Conservation (phyloP, 2,888 invertebrate genomes). For the Drosophila buzzatii region DNA sequence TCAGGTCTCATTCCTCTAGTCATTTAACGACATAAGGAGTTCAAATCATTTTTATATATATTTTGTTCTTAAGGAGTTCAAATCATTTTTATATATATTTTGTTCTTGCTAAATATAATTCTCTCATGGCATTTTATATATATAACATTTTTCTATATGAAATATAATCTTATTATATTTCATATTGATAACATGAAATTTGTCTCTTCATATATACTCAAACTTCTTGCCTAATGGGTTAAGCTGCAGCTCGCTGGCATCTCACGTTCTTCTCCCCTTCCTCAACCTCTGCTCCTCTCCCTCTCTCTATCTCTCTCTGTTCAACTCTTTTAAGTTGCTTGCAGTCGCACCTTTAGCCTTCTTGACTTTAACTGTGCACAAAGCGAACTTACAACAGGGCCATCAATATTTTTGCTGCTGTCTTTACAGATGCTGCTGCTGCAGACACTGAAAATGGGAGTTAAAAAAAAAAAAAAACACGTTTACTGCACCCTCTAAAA, state of each 20-base stretch:
- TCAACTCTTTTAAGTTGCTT: slow-evolving; percentile 32
- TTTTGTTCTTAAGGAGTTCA: neutral
- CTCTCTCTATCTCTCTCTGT: neutral
- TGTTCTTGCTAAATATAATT: neutral
- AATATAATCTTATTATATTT: neutral
- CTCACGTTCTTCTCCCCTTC: neutral
- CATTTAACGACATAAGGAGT: neutral
- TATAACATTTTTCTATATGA: neutral
- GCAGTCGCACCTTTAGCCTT: slow-evolving; percentile 53
- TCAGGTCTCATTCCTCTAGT: neutral
- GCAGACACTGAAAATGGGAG: slow-evolving; percentile 34
- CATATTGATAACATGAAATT: neutral
- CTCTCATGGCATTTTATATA: neutral
- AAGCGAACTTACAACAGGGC: slow-evolving; percentile 62
- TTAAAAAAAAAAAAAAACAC: slow-evolving; percentile 45
- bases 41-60: neutral
- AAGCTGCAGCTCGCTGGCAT: slow-evolving; percentile 33
- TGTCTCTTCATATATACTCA: neutral
- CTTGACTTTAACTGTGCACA: slow-evolving; percentile 53
- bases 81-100: neutral
- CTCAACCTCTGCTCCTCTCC: neutral
- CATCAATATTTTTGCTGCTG: slow-evolving; percentile 68
- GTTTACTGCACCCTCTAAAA: slow-evolving; percentile 65
- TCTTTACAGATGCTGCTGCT: slow-evolving; percentile 18
- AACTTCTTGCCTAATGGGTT: slow-evolving; percentile 36